Evolutionary conservation across 1,140 invertebrate genomes (phyloP).

Genomic region (Venustaconcha ellipsiformis): DNA sequence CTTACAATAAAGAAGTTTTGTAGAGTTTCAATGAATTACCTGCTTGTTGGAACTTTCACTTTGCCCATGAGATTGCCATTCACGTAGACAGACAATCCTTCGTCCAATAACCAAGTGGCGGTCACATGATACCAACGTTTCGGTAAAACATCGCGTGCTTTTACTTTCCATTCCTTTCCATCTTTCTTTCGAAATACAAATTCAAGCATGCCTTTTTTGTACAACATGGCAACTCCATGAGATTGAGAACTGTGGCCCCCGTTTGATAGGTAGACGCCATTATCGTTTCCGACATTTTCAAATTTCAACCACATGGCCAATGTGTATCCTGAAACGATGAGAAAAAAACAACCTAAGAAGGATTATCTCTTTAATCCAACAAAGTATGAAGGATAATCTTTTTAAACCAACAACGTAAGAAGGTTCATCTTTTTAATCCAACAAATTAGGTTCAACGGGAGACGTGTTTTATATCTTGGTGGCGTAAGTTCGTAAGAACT

Average conservation of each 20-base stretch:
- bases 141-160: constrained; percentile 47
- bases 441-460: too few species aligned
- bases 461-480: too few species aligned
- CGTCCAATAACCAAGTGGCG: constrained; percentile 53
- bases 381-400: background rate
- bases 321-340: constrained; percentile 59
- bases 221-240: constrained; percentile 66
- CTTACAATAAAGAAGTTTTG: too few species aligned
- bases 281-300: constrained; percentile 31
- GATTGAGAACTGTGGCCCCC: constrained; percentile 55
- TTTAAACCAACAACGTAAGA: background rate
- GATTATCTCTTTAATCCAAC: background rate
- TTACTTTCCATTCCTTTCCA: constrained; percentile 57
- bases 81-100: constrained; percentile 56
- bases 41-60: constrained; percentile 21
- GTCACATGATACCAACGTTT: constrained; percentile 65
- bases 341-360: background rate
- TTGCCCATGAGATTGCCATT: constrained; percentile 55
- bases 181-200: constrained; percentile 55
- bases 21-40: constrained; percentile 10
- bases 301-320: constrained; percentile 64
- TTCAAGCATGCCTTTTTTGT: constrained; percentile 52
- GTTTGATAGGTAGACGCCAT: constrained; percentile 64
- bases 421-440: too few species aligned
- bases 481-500: too few species aligned